Evolutionary conservation across 2,113 vertebrate species (phyloP).

Genomic region (Rhinoderma darwinii): DNA sequence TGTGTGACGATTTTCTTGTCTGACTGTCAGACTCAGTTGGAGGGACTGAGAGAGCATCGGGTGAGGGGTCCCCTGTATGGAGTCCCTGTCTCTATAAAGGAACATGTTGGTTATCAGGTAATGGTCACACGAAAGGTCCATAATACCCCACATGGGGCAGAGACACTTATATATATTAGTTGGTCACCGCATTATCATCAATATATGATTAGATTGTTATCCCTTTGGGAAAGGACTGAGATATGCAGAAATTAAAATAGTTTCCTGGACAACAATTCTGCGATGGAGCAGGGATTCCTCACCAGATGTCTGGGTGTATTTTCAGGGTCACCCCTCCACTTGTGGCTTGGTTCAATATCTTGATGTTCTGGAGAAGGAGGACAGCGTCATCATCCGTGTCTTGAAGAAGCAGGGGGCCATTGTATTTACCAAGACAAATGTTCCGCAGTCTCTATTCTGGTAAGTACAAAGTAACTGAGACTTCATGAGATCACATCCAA

Average conservation of each 20-base stretch:
- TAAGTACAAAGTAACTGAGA: too few species aligned
- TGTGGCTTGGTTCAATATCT: constrained; percentile 77
- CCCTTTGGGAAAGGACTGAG: neutral
- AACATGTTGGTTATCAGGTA: constrained; percentile 66
- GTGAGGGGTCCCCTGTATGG: constrained; percentile 80
- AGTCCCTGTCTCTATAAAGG: constrained; percentile 84
- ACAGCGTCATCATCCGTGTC: constrained; percentile 80
- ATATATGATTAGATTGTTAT: neutral
- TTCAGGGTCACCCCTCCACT: constrained; percentile 76
- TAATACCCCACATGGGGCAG: neutral
- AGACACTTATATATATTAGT: neutral
- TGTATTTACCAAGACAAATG: constrained; percentile 85
- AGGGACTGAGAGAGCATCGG: constrained; percentile 63
- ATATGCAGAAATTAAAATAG: neutral
- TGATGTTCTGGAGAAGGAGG: constrained; percentile 64
- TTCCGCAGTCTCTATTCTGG: constrained; percentile 79
- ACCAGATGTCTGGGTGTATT: constrained; percentile 1
- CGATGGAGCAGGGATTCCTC: neutral
- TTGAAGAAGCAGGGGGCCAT: constrained; percentile 86
- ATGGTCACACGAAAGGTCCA: neutral
- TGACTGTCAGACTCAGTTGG: constrained; percentile 78
- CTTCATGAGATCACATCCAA: too few species aligned
- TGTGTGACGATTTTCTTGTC: constrained; percentile 77
- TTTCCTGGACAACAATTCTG: neutral
- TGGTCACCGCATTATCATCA: neutral